Evolutionary conservation across 2,797 vertebrate species (phyloP).

Genomic region (Poeciliopsis gracilis): DNA sequence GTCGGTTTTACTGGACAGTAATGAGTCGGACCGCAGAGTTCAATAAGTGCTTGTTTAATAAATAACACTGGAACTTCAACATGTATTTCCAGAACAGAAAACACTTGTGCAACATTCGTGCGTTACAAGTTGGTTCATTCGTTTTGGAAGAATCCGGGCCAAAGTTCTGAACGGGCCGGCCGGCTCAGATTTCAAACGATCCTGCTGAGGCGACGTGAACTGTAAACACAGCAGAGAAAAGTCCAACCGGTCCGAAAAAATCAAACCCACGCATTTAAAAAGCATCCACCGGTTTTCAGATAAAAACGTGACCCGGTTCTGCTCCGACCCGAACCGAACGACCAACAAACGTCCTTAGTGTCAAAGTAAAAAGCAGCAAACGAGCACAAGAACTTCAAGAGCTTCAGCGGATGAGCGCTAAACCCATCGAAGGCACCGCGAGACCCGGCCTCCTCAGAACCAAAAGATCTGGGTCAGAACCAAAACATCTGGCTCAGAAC

Average conservation of each 20-base stretch:
- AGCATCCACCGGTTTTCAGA: slow-evolving; percentile 23
- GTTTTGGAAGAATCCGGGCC: slow-evolving; percentile 33
- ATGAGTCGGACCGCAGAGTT: slow-evolving; percentile 15
- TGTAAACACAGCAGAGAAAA: slow-evolving; percentile 53
- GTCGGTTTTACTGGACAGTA: no score
- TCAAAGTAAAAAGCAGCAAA: slow-evolving; percentile 61
- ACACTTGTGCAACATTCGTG: slow-evolving; percentile 78
- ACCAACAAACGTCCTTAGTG: slow-evolving; percentile 35
- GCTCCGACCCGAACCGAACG: slow-evolving; percentile 39
- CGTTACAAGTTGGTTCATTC: slow-evolving; percentile 67
- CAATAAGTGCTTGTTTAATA: slow-evolving; percentile 63
- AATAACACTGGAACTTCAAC: slow-evolving; percentile 69
- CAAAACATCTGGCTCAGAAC: background rate
- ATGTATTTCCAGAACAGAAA: slow-evolving; percentile 66
- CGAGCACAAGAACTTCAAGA: slow-evolving; percentile 48
- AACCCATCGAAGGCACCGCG: slow-evolving; percentile 75
- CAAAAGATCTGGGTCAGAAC: slow-evolving; percentile 23
- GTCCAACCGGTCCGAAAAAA: slow-evolving; percentile 16
- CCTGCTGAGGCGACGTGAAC: slow-evolving; percentile 39
- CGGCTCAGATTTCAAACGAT: slow-evolving; percentile 24
- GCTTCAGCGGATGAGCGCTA: slow-evolving; percentile 67
- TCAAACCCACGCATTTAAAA: slow-evolving; percentile 36
- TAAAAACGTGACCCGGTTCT: slow-evolving; percentile 36
- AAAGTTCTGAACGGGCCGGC: slow-evolving; percentile 9
- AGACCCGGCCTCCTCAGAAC: slow-evolving; percentile 30